Conservation (phyloP, 2,797 vertebrate species). For the Myotis pilosus region DNA sequence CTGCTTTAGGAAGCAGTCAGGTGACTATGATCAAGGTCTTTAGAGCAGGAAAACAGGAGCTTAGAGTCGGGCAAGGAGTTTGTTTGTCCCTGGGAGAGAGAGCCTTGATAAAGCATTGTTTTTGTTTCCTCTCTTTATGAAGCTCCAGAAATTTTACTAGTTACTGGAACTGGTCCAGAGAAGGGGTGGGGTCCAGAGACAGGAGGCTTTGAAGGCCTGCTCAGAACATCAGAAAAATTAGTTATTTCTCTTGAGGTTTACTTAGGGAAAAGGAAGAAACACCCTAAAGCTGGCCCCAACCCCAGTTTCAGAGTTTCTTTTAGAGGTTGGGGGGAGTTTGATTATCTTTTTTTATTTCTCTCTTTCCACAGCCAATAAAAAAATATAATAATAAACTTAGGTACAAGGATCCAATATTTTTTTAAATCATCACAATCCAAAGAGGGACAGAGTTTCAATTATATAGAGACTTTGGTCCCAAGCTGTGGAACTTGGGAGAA, state of each 20-base stretch:
- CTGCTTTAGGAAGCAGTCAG: not conserved
- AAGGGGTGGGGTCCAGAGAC: not conserved
- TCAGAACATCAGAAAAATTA: constrained; percentile 7
- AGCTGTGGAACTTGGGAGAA: not conserved
- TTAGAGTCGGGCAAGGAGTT: not conserved
- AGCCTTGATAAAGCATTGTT: not conserved
- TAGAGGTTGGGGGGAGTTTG: not conserved
- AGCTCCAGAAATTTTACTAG: not conserved
- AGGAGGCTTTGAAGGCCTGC: not conserved
- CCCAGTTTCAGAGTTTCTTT: constrained; percentile 54
- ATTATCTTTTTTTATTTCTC: not conserved
- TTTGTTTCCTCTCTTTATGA: constrained; percentile 10
- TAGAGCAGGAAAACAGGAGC: not conserved
- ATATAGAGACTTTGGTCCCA: constrained; percentile 11
- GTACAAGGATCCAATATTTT: not conserved
- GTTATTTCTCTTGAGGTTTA: constrained; percentile 43
- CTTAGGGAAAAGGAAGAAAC: not conserved
- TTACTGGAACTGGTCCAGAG: constrained; percentile 14
- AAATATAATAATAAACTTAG: not conserved
- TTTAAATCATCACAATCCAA: not conserved
- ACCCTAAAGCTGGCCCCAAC: not conserved
- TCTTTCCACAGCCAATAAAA: not conserved
- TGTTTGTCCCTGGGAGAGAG: not conserved
- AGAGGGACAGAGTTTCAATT: constrained; percentile 40
- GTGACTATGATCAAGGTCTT: not conserved